Base-by-base conservation (phyloP, 1,140 invertebrate genomes). In the Probaryconus sp. region DNA sequence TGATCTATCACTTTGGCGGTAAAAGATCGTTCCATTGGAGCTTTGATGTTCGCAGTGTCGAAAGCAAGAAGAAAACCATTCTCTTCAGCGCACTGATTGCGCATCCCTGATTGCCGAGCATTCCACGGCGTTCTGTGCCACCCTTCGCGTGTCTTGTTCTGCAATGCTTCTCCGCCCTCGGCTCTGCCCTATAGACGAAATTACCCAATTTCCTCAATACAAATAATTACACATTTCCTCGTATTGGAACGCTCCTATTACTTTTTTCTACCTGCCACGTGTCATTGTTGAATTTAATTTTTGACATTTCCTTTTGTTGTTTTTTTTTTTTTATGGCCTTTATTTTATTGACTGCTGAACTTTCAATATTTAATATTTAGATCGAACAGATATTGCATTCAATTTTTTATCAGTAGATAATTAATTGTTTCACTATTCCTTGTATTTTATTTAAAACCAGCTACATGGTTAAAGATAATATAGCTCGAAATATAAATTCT, bases 151-250 rank as follows among this genome's bases (percentile, higher is more conserved):
- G 61, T 69, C 71, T 74, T 64, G 31, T 60, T 61, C 60, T 14
- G 10, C 55, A 9, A 16, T 43, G 28, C 37, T 55, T 37, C 30
- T 37, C 43, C 17, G 11, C 17, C 58, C 26, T 56, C 18, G 5
- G 17, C 31, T 53, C 45, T 37, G 3, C 37, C 30, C 48, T 40
- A 30, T 45, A 50, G 7, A 48, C 64, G 45, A 58, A 68, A 58
- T 74, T 64, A 74, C 56, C 71, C 58, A 68, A 74, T 74, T 63
- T 67, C 43, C 70, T 73, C 56, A 61, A 56, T 67, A 67, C 55
- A 73, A 73, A 72, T 73, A 73, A 74, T 64, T 67, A 61, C 56
- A 73, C 55, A 30, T 60, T 67, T 73, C 55, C 42, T 60, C 45
- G 37, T 48, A 53, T 26, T 40, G 50, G 20, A 26, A 35, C 24